Base-by-base conservation (phyloP, 2,888 invertebrate species). In the Scaptomyza parva region DNA sequence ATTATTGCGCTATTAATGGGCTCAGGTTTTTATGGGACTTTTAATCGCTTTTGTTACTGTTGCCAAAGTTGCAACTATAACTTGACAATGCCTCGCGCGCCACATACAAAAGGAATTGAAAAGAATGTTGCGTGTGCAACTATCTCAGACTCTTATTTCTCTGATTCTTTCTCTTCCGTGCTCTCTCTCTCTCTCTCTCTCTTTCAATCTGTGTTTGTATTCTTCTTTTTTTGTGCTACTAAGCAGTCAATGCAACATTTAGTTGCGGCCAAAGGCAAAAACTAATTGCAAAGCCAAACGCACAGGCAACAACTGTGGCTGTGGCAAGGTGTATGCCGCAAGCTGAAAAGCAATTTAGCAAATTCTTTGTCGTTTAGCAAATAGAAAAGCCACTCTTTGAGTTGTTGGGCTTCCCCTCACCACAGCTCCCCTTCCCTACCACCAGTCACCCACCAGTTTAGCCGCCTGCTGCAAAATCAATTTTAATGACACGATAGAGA, bases 41-140 rank as follows among this genome's bases (percentile, higher is more conserved):
- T 89, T 88, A 89, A 88, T 88, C 86, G 89, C 87, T 88, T 89
- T 88, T 86, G 87, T 76, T 78, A 84, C 78, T 73, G 88, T 88
- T 76, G 74, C 71, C 65, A 70, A 78, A 73, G 86, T 82, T 83
- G 69, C 84, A 82, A 84, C 82, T 81, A 86, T 85, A 83, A 81
- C 78, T 82, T 69, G 74, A 82, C 79, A 86, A 86, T 67, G 22
- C 30, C 35, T 44, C 22, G 17, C 22, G 17, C 20, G 22, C 9
- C 53, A 8, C 14, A 35, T 24, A 45, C 45, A 61, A 63, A 62
- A 35, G 33, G 22, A 48, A 50, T 61, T 24, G 41, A 73, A 83
- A 70, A 72, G 68, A 70, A 81, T 82, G 70, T 67, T 67, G 73
- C 65, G 70, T 77, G 81, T 57, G 47, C 20, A 59, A 50, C 41